phyloP scores from a whole-genome alignment of 2,888 invertebrate species.

The Melieria picta region DNA sequence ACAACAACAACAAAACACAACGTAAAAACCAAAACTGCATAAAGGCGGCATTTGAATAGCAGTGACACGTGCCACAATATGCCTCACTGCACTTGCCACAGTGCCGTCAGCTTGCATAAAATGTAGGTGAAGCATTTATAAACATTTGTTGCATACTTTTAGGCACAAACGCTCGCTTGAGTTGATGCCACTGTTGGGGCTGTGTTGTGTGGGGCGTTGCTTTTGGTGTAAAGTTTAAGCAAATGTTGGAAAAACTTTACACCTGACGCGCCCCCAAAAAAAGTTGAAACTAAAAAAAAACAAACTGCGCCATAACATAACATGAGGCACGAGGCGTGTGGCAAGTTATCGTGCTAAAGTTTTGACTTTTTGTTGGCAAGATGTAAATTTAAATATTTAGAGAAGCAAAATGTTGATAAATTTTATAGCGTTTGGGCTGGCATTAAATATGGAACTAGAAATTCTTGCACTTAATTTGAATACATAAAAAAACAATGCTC shows the following conservation, averaged over 20 bases:
- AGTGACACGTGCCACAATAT: constrained; percentile 33
- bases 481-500: no score
- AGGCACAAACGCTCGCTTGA: constrained; percentile 12
- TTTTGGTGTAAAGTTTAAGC: neutral
- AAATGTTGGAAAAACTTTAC: neutral
- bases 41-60: neutral
- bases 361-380: neutral
- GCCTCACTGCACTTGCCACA: constrained; percentile 23
- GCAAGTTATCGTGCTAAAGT: neutral
- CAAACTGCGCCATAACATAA: no score
- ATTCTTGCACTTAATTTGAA: no score
- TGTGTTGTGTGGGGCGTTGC: neutral
- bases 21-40: neutral
- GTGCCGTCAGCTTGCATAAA: neutral
- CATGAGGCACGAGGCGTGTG: no score
- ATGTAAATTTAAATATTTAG: no score
- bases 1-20: constrained; percentile 16
- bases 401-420: no score
- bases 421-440: no score
- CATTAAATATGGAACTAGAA: no score
- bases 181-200: no score
- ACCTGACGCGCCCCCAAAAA: neutral
- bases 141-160: constrained; percentile 38
- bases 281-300: neutral
- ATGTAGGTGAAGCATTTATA: constrained; percentile 30